Conservation (phyloP, 2,113 vertebrate species). For the Leptocoma aspasia region DNA sequence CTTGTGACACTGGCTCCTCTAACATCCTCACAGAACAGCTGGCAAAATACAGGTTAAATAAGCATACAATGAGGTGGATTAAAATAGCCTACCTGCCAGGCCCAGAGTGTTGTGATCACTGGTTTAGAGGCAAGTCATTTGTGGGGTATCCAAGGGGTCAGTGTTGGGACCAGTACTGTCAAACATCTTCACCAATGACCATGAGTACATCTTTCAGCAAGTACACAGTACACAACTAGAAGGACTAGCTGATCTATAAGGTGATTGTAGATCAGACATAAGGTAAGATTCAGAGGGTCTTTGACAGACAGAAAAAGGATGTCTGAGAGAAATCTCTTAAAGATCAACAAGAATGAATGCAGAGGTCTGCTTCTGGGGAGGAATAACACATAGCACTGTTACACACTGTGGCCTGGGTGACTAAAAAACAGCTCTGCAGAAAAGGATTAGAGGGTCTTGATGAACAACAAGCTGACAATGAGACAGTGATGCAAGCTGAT, state of each 20-base stretch:
- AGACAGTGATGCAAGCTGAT: background rate
- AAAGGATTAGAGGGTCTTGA: background rate
- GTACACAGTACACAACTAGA: background rate
- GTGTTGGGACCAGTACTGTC: background rate
- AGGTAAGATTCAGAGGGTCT: background rate
- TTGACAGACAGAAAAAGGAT: background rate
- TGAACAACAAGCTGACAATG: background rate
- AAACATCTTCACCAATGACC: background rate
- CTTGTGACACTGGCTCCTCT: background rate
- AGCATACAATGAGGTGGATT: background rate
- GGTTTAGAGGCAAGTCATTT: background rate
- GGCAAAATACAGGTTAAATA: background rate
- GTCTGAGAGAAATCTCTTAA: background rate
- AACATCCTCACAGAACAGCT: background rate
- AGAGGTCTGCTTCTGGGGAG: background rate
- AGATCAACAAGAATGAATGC: background rate
- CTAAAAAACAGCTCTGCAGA: background rate
- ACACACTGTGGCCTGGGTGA: background rate
- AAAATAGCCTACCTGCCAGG: background rate
- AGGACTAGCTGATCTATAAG: background rate
- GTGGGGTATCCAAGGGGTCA: background rate
- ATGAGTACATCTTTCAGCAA: background rate
- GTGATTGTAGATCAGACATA: background rate
- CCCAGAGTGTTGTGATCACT: background rate
- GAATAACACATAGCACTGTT: background rate